A percentile compares a stretch with the other conserved stretches of the same genome.
Conservation (phyloP, 2,888 invertebrate species). For the Acronicta alni region DNA sequence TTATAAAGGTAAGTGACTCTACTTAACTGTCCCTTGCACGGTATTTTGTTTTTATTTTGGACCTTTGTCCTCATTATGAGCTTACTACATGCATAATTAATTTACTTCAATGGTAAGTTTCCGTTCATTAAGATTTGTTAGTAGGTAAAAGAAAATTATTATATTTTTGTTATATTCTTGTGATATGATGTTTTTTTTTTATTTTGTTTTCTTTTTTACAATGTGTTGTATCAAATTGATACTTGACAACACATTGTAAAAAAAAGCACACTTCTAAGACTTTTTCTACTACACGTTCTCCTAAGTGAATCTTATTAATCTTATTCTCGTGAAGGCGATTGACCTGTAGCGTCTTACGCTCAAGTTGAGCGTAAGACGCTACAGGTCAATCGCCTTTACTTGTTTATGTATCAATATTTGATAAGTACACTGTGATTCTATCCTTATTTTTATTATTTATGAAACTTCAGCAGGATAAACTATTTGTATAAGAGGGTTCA, state of each 20-base stretch:
- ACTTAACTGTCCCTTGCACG: not conserved
- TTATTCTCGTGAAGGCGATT: too few species aligned
- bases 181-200: not conserved
- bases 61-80: not conserved
- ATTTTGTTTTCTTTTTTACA: too few species aligned
- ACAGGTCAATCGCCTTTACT: slow-evolving; percentile 41
- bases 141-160: too few species aligned
- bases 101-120: slow-evolving; percentile 9
- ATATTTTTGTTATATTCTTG: not conserved
- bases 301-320: slow-evolving; percentile 3
- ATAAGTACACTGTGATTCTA: slow-evolving; percentile 15
- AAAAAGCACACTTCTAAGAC: too few species aligned
- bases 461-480: slow-evolving; percentile 1
- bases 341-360: too few species aligned
- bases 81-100: not conserved
- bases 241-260: too few species aligned
- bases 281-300: too few species aligned
- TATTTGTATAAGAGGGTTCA: not conserved
- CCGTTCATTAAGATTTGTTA: not conserved
- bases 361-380: slow-evolving; percentile 40
- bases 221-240: too few species aligned
- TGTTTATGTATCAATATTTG: slow-evolving; percentile 31
- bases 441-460: slow-evolving; percentile 7
- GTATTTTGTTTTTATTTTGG: slow-evolving; percentile 35
- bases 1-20: slow-evolving; percentile 60